Conservation (phyloP, 2,888 invertebrate genomes). For the Drosophila acutilabella region DNA sequence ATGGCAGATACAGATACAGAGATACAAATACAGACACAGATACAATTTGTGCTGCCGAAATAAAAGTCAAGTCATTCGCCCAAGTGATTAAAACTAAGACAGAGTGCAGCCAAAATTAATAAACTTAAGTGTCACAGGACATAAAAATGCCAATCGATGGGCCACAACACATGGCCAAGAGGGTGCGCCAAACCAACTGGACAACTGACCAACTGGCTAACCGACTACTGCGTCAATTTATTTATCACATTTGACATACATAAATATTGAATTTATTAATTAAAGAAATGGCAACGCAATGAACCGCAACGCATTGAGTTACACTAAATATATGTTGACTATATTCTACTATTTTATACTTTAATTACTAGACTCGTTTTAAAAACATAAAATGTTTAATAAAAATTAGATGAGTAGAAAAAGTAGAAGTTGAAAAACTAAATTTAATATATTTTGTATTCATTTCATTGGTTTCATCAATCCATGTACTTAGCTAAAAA, state of each 20-base stretch:
- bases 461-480: too few relatives aligned
- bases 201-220: background rate
- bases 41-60: background rate
- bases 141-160: slow-evolving; percentile 64
- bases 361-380: background rate
- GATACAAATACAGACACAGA: slow-evolving; percentile 26
- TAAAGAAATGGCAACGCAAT: slow-evolving; percentile 45
- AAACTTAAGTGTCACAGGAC: slow-evolving; percentile 59
- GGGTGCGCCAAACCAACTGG: slow-evolving; percentile 2
- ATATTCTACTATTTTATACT: too few relatives aligned
- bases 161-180: slow-evolving; percentile 41
- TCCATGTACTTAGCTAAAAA: too few relatives aligned
- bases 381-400: too few relatives aligned
- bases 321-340: background rate
- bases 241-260: slow-evolving; percentile 58
- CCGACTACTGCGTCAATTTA: slow-evolving; percentile 35
- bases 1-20: slow-evolving; percentile 1
- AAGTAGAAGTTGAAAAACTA: too few relatives aligned
- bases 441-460: too few relatives aligned
- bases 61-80: slow-evolving; percentile 31
- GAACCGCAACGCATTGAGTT: slow-evolving; percentile 6
- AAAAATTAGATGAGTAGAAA: too few relatives aligned
- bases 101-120: slow-evolving; percentile 59
- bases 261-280: slow-evolving; percentile 65
- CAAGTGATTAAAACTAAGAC: slow-evolving; percentile 60